Evolutionary conservation across 2,113 vertebrate genomes (phyloP).

Genomic region (Colius striatus): DNA sequence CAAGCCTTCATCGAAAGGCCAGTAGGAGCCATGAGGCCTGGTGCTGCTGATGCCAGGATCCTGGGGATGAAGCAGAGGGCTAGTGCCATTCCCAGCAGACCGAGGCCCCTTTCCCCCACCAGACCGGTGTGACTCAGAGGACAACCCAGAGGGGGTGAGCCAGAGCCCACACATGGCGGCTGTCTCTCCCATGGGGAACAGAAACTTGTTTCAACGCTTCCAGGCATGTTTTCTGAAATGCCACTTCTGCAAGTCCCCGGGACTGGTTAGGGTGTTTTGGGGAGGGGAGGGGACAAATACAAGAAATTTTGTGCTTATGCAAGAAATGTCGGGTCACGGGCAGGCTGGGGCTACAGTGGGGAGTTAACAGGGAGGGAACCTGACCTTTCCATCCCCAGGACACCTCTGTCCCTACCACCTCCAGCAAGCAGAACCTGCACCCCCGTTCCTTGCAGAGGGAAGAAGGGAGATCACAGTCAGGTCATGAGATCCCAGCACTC

Average conservation of each 20-base stretch:
- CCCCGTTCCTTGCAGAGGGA: neutral
- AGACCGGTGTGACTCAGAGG: neutral
- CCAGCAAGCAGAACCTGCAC: neutral
- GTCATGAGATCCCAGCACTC: neutral
- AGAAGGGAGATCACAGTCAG: neutral
- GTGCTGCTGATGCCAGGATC: slow-evolving; percentile 88
- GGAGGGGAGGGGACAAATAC: neutral
- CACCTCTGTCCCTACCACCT: neutral
- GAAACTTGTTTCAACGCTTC: slow-evolving; percentile 48
- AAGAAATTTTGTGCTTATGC: neutral
- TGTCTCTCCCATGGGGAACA: slow-evolving; percentile 50
- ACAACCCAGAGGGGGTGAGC: neutral
- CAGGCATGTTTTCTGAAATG: slow-evolving; percentile 32
- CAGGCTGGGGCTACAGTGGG: neutral
- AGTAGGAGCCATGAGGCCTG: slow-evolving; percentile 79
- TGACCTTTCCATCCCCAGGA: neutral
- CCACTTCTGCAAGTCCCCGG: slow-evolving; percentile 53
- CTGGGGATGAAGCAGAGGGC: slow-evolving; percentile 56
- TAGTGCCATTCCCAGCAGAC: neutral
- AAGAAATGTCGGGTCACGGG: neutral
- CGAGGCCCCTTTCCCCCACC: neutral
- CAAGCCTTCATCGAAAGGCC: slow-evolving; percentile 86
- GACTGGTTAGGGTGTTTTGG: neutral
- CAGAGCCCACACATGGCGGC: neutral
- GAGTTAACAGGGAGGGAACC: neutral